Conservation (phyloP, 2,797 vertebrate species). For the Cuculus canorus region DNA sequence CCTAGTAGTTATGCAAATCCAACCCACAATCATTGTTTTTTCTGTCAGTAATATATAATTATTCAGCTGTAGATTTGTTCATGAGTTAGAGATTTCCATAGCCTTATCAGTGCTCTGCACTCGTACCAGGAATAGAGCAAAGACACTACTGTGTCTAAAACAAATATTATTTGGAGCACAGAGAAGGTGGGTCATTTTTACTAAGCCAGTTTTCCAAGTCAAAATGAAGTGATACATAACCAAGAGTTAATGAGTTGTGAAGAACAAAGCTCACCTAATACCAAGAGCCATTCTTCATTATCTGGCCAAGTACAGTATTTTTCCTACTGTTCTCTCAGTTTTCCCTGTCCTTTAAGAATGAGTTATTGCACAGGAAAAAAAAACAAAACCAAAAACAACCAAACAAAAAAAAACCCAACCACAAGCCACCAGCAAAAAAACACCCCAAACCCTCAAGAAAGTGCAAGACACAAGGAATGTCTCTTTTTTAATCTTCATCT, state of each 20-base stretch:
- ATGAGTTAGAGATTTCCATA: neutral
- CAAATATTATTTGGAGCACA: neutral
- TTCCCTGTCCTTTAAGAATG: neutral
- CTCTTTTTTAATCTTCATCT: neutral
- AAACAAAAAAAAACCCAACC: too few relatives aligned
- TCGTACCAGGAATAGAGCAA: neutral
- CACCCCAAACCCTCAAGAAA: neutral
- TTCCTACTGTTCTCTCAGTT: neutral
- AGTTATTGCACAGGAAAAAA: neutral
- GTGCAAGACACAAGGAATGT: neutral
- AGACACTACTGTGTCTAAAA: neutral
- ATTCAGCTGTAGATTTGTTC: neutral
- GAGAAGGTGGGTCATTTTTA: neutral
- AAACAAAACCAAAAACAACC: too few relatives aligned
- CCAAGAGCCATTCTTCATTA: neutral
- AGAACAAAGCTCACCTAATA: neutral
- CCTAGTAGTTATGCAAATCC: neutral
- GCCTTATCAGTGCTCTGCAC: neutral
- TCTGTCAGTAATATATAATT: neutral
- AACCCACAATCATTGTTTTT: neutral
- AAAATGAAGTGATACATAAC: neutral
- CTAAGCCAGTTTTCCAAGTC: neutral
- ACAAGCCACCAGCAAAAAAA: neutral
- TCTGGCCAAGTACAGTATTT: neutral
- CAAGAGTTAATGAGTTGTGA: neutral